A percentile compares a stretch with the other conserved stretches of the same genome.
phyloP scores from a whole-genome alignment of 2,888 invertebrate genomes.

The Agrotis segetum region DNA sequence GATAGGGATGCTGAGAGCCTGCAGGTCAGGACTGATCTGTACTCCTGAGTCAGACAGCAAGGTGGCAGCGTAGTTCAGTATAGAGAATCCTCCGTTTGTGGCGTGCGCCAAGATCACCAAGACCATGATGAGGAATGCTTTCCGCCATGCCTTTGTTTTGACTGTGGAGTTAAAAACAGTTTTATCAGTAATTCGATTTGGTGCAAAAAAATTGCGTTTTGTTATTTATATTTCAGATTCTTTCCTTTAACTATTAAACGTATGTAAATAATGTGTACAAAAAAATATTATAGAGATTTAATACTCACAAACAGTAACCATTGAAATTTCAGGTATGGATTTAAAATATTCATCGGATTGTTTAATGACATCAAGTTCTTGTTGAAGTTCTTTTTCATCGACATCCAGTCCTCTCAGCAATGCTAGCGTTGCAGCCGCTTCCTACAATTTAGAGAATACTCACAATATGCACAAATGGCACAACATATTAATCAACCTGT shows the following conservation, averaged over 20 bases:
- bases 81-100: constrained; percentile 68
- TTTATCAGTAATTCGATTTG: too few species aligned
- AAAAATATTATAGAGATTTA: not conserved
- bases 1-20: constrained; percentile 71
- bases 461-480: constrained; percentile 8
- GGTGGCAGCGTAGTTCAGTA: constrained; percentile 71
- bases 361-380: constrained; percentile 73
- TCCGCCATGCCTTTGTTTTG: constrained; percentile 73
- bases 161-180: constrained; percentile 64
- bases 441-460: constrained; percentile 67
- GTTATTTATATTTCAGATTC: too few species aligned
- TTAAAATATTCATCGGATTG: constrained; percentile 75
- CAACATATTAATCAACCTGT: constrained; percentile 19
- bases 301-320: constrained; percentile 76
- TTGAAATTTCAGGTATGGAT: constrained; percentile 74
- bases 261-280: not conserved
- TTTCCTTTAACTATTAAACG: not conserved
- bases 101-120: constrained; percentile 63
- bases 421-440: constrained; percentile 73
- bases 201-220: too few species aligned
- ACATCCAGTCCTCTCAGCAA: constrained; percentile 73
- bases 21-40: constrained; percentile 68
- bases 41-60: constrained; percentile 69
- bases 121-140: constrained; percentile 66
- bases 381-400: constrained; percentile 72